These are phyloP conservation scores for Rhyzopertha dominica DNA, from an alignment of 1,140 invertebrate species.

Conservation along the genomic window DNA sequence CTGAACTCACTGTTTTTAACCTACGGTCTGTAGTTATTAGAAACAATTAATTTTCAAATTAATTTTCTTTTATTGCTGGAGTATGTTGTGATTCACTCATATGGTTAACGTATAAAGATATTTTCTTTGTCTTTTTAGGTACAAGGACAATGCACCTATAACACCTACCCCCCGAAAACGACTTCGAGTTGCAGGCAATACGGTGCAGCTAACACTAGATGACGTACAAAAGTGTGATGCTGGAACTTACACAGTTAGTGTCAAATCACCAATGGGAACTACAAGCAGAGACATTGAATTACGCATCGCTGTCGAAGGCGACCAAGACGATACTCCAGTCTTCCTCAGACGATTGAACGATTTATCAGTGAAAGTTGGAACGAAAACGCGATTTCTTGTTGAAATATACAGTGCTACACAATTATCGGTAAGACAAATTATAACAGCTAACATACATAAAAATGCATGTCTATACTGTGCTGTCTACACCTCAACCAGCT, in stretches of 20 bases:
- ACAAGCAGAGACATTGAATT: constrained; percentile 42
- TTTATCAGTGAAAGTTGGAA: constrained; percentile 79
- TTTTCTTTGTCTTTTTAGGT: constrained; percentile 29
- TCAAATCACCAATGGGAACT: constrained; percentile 50
- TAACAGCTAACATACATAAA: too few relatives aligned
- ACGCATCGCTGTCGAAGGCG: constrained; percentile 33
- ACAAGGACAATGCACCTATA: constrained; percentile 40
- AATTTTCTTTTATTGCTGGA: constrained; percentile 4
- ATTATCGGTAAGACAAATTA: constrained; percentile 58
- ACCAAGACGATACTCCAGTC: constrained; percentile 61
- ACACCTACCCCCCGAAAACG: constrained; percentile 31
- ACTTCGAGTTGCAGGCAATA: constrained; percentile 42
- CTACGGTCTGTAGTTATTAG: background rate
- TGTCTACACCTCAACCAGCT: too few relatives aligned
- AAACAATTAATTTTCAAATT: background rate
- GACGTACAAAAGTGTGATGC: constrained; percentile 51
- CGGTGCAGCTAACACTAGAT: constrained; percentile 51
- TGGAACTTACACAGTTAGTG: constrained; percentile 54
- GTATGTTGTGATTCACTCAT: background rate
- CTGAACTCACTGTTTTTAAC: background rate
- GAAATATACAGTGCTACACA: constrained; percentile 75
- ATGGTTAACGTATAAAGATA: background rate
- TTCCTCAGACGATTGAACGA: constrained; percentile 73
- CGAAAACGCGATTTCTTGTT: constrained; percentile 73
- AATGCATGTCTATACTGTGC: too few relatives aligned